These are phyloP conservation scores for Ascaphus truei DNA, from an alignment of 2,113 vertebrate species.

Conservation along the genomic window DNA sequence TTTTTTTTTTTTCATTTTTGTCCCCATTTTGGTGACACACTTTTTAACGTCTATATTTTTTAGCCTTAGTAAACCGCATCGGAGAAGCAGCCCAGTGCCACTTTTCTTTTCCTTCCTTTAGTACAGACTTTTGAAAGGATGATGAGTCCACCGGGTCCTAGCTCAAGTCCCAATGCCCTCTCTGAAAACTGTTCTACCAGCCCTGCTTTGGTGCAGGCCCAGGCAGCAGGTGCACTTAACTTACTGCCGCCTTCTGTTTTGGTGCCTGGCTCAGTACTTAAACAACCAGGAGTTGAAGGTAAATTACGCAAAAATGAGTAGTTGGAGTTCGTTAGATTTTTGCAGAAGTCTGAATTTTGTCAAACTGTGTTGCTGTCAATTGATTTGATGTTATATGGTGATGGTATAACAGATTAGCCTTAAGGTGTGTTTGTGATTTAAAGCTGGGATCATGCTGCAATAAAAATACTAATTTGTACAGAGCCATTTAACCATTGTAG, in stretches of 20 bases:
- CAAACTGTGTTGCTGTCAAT: too few species aligned
- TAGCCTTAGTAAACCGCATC: not conserved
- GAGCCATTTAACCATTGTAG: too few species aligned
- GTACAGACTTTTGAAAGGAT: constrained; percentile 92
- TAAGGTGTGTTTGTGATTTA: not conserved
- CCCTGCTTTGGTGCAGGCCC: constrained; percentile 73
- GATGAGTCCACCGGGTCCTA: constrained; percentile 87
- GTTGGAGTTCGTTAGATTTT: too few species aligned
- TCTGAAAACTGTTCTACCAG: constrained; percentile 70
- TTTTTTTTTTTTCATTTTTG: not conserved
- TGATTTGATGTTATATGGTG: too few species aligned
- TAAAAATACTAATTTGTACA: too few species aligned
- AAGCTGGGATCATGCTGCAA: too few species aligned
- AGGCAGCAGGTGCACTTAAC: constrained; percentile 61
- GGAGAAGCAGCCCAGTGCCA: constrained; percentile 18
- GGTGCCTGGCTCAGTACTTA: constrained; percentile 80
- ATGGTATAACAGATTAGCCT: too few species aligned
- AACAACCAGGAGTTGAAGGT: constrained; percentile 79
- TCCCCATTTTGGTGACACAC: not conserved
- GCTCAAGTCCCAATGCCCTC: constrained; percentile 69
- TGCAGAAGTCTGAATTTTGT: too few species aligned
- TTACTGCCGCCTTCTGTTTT: constrained; percentile 74
- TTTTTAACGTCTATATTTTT: not conserved
- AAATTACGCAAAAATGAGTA: constrained; percentile 34
- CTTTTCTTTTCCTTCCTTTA: constrained; percentile 50